A percentile compares a stretch with the other conserved stretches of the same genome.
These are phyloP conservation scores for Micromys minutus DNA, from an alignment of 2,113 vertebrate species.

Conservation along the genomic window DNA sequence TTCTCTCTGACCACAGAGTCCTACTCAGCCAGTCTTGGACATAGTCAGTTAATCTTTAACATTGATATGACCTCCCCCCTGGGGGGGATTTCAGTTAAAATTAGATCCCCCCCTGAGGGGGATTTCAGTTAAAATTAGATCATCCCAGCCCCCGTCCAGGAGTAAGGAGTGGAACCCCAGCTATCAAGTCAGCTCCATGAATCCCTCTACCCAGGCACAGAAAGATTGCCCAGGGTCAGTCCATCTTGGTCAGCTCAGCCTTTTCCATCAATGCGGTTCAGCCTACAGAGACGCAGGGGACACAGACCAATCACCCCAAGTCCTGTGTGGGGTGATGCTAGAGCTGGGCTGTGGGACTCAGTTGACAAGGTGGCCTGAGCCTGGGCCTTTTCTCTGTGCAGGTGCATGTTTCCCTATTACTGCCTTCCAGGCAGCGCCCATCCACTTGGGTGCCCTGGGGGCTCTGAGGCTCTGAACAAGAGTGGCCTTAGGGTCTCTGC, in stretches of 20 bases:
- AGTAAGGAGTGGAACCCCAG: neutral
- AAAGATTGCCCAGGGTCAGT: neutral
- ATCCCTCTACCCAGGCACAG: no score
- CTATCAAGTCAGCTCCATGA: neutral
- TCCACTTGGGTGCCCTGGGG: slow-evolving; percentile 87
- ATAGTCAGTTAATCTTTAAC: neutral
- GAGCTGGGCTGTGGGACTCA: neutral
- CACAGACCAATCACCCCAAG: no score
- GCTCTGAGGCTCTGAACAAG: slow-evolving; percentile 88
- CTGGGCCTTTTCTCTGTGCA: slow-evolving; percentile 76
- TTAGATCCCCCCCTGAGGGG: neutral
- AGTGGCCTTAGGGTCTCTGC: slow-evolving; percentile 87
- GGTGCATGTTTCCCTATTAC: slow-evolving; percentile 92
- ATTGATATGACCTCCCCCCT: no score
- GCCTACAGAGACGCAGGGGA: neutral
- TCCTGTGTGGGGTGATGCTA: no score
- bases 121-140: neutral
- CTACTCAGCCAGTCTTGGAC: neutral
- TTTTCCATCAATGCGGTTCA: neutral
- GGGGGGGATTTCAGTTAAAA: neutral
- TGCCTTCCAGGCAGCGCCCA: slow-evolving; percentile 90
- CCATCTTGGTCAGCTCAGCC: neutral
- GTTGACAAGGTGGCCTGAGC: neutral
- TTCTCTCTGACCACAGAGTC: neutral
- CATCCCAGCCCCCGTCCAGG: neutral